phyloP scores from a whole-genome alignment of 2,797 vertebrate genomes.

The Syngnathus acus region DNA sequence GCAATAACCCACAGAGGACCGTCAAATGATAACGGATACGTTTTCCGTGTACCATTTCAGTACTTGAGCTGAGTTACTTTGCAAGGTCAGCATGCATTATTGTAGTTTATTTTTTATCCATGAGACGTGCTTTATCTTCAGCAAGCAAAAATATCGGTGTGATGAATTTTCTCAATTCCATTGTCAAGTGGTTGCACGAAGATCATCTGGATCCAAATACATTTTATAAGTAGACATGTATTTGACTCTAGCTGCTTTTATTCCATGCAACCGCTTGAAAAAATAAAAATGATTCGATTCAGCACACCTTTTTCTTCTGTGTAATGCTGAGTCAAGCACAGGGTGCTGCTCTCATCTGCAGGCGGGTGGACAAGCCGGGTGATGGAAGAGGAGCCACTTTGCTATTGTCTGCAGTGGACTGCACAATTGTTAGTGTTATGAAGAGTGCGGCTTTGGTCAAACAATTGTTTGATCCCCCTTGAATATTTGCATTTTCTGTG shows the following conservation, averaged over 20 bases:
- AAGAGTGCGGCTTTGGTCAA: neutral
- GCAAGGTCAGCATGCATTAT: conserved; percentile 41
- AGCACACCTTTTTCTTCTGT: too few species aligned
- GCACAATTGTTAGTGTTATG: conserved; percentile 61
- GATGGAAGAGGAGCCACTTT: conserved; percentile 40
- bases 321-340: conserved; percentile 83
- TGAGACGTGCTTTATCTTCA: conserved; percentile 46
- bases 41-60: neutral
- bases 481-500: neutral
- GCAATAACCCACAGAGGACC: conserved; percentile 10
- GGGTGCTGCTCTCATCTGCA: conserved; percentile 72
- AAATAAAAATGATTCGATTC: too few species aligned
- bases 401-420: conserved; percentile 66
- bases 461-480: neutral
- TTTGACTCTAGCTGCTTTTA: too few species aligned
- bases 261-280: too few species aligned
- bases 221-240: too few species aligned
- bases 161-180: too few species aligned
- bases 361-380: conserved; percentile 58
- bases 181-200: too few species aligned
- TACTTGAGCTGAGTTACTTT: conserved; percentile 1
- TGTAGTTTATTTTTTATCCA: conserved; percentile 6
- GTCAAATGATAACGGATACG: neutral
- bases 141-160: neutral
- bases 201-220: too few species aligned